These are phyloP conservation scores for Priocnemis perturbator DNA, from an alignment of 2,888 invertebrate species.

Conservation along the genomic window DNA sequence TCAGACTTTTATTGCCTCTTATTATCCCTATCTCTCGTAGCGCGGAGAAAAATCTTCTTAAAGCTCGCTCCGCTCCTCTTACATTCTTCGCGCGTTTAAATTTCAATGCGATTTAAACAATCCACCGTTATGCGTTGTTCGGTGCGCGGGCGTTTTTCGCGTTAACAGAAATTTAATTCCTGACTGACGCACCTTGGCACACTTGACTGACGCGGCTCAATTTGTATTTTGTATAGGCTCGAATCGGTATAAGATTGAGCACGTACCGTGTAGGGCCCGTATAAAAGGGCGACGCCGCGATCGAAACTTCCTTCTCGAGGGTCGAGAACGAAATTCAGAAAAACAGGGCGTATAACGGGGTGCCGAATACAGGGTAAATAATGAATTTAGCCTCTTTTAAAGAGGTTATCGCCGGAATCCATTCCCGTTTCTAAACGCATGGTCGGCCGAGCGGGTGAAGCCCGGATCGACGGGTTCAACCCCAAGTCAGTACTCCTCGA, in stretches of 20 bases:
- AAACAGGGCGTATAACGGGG: constrained; percentile 27
- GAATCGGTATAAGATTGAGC: constrained; percentile 29
- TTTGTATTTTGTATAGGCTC: too few species aligned
- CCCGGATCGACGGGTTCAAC: constrained; percentile 9
- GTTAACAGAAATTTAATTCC: too few species aligned
- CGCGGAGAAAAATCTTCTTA: too few species aligned
- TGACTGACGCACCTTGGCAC: too few species aligned
- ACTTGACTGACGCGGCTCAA: too few species aligned
- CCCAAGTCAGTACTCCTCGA: constrained; percentile 6
- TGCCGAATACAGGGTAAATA: constrained; percentile 47
- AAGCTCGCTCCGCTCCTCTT: too few species aligned
- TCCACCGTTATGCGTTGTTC: too few species aligned
- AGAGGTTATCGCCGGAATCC: constrained; percentile 59
- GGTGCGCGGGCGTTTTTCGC: background rate
- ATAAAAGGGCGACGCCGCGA: constrained; percentile 27
- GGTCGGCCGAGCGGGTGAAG: constrained; percentile 47
- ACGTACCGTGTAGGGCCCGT: constrained; percentile 25
- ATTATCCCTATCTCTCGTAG: background rate
- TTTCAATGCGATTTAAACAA: too few species aligned
- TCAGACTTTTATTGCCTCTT: background rate
- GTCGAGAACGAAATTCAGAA: constrained; percentile 20
- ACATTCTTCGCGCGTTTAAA: too few species aligned
- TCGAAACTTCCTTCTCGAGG: constrained; percentile 40
- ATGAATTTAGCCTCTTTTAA: constrained; percentile 61
- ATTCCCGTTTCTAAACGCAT: constrained; percentile 55